These are phyloP conservation scores for Drosophila bocqueti DNA, from an alignment of 1,140 invertebrate species.

Conservation along the genomic window DNA sequence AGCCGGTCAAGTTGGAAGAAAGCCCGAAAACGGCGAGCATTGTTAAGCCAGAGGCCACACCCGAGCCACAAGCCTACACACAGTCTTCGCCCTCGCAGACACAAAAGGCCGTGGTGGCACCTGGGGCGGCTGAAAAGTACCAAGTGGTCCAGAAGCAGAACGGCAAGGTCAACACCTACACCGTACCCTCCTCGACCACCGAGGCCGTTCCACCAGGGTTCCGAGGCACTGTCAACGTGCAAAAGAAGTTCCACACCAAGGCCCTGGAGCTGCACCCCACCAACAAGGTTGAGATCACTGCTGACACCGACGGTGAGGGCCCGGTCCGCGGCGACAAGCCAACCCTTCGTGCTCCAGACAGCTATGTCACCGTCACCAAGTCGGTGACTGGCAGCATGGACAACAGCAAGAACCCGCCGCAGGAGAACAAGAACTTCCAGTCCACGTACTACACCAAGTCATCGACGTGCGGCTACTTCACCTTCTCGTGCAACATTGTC, in stretches of 20 bases:
- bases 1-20: conserved; percentile 70
- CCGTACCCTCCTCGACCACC: conserved; percentile 62
- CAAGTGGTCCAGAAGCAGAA: conserved; percentile 80
- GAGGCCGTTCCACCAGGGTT: conserved; percentile 78
- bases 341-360: conserved; percentile 79
- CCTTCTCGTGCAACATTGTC: conserved; percentile 92
- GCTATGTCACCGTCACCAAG: conserved; percentile 91
- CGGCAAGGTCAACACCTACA: conserved; percentile 63
- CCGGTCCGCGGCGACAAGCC: conserved; percentile 72
- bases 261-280: conserved; percentile 64
- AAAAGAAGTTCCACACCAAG: conserved; percentile 83
- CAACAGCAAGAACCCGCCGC: conserved; percentile 86
- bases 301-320: conserved; percentile 66
- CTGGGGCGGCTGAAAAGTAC: conserved; percentile 61
- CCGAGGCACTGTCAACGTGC: conserved; percentile 82
- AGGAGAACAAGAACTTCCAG: conserved; percentile 88
- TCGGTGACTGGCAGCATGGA: conserved; percentile 90
- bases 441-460: conserved; percentile 93
- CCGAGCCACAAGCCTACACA: conserved; percentile 53
- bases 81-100: conserved; percentile 74
- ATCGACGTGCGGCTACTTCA: conserved; percentile 93
- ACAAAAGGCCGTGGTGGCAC: conserved; percentile 84
- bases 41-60: conserved; percentile 21
- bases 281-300: conserved; percentile 69
- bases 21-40: conserved; percentile 36